Evolutionary conservation across 2,797 vertebrate genomes (phyloP).

Genomic region (Neomorphus geoffroyi): DNA sequence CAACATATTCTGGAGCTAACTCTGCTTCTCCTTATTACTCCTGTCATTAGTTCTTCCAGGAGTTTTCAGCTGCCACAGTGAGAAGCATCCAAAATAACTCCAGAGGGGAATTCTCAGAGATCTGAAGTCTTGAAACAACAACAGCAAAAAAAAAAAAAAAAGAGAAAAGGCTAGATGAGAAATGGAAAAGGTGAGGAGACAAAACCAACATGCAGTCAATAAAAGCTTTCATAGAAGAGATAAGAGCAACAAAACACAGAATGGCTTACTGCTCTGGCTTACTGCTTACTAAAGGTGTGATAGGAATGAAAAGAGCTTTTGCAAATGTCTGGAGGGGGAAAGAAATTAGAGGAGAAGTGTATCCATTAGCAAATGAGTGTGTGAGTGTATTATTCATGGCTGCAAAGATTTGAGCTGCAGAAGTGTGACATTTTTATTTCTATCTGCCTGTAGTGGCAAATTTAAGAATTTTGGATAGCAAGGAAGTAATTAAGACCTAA

Average conservation of each 20-base stretch:
- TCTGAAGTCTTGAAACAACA: slow-evolving; percentile 15
- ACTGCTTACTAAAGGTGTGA: slow-evolving; percentile 31
- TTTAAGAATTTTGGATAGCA: slow-evolving; percentile 11
- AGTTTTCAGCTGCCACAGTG: not conserved
- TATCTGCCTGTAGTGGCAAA: slow-evolving; percentile 12
- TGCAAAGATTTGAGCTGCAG: slow-evolving; percentile 4
- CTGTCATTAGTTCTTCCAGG: not conserved
- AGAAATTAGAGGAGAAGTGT: slow-evolving; percentile 36
- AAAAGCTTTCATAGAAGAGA: slow-evolving; percentile 50
- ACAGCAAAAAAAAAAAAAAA: not conserved
- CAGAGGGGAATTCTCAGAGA: not conserved
- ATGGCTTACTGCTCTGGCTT: slow-evolving; percentile 1
- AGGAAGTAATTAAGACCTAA: slow-evolving; percentile 24
- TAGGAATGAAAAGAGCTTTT: slow-evolving; percentile 53
- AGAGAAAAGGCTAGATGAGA: not conserved
- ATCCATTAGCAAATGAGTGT: slow-evolving; percentile 51
- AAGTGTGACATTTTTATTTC: not conserved
- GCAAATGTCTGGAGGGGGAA: slow-evolving; percentile 41
- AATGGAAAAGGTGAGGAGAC: slow-evolving; percentile 47
- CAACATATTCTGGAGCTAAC: not conserved
- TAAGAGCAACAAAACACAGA: slow-evolving; percentile 37
- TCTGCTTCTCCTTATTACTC: not conserved
- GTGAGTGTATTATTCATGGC: slow-evolving; percentile 32
- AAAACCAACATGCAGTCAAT: slow-evolving; percentile 47
- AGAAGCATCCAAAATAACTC: slow-evolving; percentile 25